phyloP scores from a whole-genome alignment of 2,797 vertebrate genomes.

The Syngnathus rostellatus region DNA sequence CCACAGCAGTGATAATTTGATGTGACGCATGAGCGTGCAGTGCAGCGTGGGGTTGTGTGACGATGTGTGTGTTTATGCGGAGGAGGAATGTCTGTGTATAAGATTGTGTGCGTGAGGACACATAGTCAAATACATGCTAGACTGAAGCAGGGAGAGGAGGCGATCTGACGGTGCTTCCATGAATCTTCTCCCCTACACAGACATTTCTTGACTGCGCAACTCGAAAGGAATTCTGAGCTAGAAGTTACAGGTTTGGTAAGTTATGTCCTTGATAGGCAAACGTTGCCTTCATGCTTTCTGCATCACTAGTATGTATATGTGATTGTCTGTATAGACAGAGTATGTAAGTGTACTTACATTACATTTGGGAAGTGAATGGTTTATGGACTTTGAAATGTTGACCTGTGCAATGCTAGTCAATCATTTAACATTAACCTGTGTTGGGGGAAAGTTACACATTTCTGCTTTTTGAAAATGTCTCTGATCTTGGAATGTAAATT shows the following conservation, averaged over 20 bases:
- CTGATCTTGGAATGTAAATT: neutral
- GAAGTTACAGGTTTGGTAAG: constrained; percentile 29
- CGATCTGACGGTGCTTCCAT: constrained; percentile 8
- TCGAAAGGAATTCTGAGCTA: constrained; percentile 18
- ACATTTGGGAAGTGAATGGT: constrained; percentile 2
- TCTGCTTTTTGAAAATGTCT: neutral
- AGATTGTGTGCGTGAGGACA: constrained; percentile 7
- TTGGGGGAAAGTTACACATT: neutral
- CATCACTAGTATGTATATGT: neutral
- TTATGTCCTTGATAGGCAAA: neutral
- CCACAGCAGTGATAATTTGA: constrained; percentile 29
- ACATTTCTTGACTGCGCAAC: constrained; percentile 11
- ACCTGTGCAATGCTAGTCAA: constrained; percentile 8
- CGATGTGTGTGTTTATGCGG: neutral
- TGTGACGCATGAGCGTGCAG: constrained; percentile 13
- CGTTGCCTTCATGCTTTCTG: constrained; percentile 10
- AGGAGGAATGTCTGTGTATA: constrained; percentile 2
- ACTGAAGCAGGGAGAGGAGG: constrained; percentile 3
- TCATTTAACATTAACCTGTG: constrained; percentile 11
- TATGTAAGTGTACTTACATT: constrained; percentile 1
- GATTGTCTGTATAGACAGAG: neutral
- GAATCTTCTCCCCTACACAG: neutral
- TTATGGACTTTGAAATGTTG: constrained; percentile 24
- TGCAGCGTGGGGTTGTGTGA: constrained; percentile 12
- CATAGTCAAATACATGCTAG: constrained; percentile 4